Evolutionary conservation across 2,113 vertebrate species (phyloP).

Genomic region (Grammomys surdaster): DNA sequence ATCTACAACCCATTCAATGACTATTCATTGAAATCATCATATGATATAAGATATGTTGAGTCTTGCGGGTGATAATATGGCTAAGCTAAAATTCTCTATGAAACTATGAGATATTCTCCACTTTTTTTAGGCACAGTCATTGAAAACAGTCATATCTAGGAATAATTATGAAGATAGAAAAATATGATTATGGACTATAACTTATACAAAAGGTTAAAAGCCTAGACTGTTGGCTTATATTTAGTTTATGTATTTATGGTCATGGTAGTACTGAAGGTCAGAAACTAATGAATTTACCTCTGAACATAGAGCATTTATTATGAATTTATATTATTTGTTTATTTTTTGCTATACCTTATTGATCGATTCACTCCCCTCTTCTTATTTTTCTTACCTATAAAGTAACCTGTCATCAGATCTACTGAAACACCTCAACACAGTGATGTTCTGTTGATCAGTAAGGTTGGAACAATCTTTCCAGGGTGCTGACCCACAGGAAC

Average conservation of each 20-base stretch:
- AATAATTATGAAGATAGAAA: background rate
- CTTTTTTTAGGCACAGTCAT: background rate
- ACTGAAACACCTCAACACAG: background rate
- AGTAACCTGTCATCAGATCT: background rate
- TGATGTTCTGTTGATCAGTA: background rate
- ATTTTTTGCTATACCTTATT: background rate
- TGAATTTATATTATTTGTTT: conserved; percentile 5
- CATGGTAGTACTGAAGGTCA: background rate
- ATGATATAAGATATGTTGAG: background rate
- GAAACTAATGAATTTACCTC: background rate
- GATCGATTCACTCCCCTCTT: background rate
- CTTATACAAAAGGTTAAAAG: background rate
- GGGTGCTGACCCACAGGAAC: background rate
- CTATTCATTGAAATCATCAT: background rate
- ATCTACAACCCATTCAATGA: background rate
- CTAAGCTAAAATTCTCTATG: background rate
- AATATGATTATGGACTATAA: background rate
- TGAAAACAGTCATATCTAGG: background rate
- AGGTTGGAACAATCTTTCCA: background rate
- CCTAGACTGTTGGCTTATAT: background rate
- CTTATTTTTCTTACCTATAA: background rate
- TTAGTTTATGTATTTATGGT: conserved; percentile 16
- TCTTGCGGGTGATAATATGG: background rate
- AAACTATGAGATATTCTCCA: background rate
- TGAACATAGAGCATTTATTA: background rate